Evolutionary conservation across 2,113 vertebrate genomes (phyloP).

Genomic region (Gallinago jamesoni): DNA sequence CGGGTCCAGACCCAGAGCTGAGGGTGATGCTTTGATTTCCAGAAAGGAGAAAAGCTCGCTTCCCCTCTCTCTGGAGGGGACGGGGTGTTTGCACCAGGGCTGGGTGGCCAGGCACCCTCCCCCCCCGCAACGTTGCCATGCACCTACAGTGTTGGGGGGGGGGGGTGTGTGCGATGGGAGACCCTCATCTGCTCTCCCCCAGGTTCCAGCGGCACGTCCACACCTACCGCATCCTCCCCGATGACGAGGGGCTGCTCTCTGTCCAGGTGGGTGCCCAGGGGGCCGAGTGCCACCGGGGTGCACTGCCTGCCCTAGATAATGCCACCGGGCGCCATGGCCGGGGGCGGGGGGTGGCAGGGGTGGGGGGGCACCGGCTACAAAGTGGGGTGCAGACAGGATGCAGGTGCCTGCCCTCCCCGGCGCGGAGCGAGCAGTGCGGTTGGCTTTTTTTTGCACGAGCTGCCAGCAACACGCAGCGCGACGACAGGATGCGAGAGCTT

Average conservation of each 20-base stretch:
- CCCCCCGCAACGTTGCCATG: rapidly evolving
- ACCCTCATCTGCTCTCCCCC: background rate
- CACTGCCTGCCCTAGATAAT: background rate
- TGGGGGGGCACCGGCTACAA: background rate
- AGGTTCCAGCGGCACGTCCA: constrained; percentile 87
- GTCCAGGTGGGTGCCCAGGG: constrained; percentile 80
- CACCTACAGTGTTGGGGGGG: rapidly evolving
- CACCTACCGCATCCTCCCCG: constrained; percentile 88
- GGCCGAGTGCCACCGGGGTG: background rate
- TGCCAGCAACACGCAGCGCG: background rate
- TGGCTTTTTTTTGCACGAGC: background rate
- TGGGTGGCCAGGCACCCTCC: background rate
- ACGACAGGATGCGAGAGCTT: background rate
- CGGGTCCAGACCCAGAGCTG: background rate
- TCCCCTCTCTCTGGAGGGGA: background rate
- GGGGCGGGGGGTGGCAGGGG: background rate
- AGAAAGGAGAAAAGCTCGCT: background rate
- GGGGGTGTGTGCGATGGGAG: rapidly evolving
- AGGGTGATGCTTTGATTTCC: background rate
- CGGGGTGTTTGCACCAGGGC: background rate
- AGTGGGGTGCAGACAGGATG: background rate
- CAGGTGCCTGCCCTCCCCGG: background rate
- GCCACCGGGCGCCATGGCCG: background rate
- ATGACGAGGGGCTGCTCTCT: constrained; percentile 82
- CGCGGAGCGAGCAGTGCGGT: background rate